Base-by-base conservation (phyloP, 2,797 vertebrate species). In the Melanotaenia nigrans region DNA sequence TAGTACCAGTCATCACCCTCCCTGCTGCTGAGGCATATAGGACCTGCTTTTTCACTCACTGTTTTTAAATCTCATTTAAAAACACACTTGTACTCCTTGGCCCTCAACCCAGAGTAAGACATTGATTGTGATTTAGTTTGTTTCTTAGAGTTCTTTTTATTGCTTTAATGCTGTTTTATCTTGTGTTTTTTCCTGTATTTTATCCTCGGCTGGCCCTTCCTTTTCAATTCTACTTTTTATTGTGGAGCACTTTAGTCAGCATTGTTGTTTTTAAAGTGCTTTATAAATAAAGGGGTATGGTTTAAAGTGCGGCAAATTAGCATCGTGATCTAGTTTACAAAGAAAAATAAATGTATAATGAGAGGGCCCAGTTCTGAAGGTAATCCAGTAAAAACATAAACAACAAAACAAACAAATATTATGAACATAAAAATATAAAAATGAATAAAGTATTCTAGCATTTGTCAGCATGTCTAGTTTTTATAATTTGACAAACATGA, bases 1-100 rank as follows among this genome's bases (percentile, higher is more conserved):
- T 55, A 51, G 36, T 64, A 49, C 49, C 56, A 28, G n/a, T 28
- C 45, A 12, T 42, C 33, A 24, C 47, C 35, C 51, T 35, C 59
- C 62, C 24, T 32, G 1, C 64, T 1, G 42, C 45, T 11, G 24
- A 61, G 78, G 59, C 28, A 70, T 65, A 13, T 28, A 54, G 24
- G 12, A 3, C 12, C 13, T 28, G 4, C 42, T 6, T 20, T 12
- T 38, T 38, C 36, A 3, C 36, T 38, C 36, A 38, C 36, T 38
- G 36, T 38, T 38, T 38, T 18, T 6, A 20, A 18, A 18, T 20
- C 16, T 16, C 1, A 20, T 45, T 45, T 20, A 45, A 20, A 45
- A 45, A 45, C 16, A 45, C 14, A 42, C 16, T 5, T 16, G 12
- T 11, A 36, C 36, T 38, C 36, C 36, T 38, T 10, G 36, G 16